Conservation (phyloP, 2,113 vertebrate species). For the Apteryx mantelli region DNA sequence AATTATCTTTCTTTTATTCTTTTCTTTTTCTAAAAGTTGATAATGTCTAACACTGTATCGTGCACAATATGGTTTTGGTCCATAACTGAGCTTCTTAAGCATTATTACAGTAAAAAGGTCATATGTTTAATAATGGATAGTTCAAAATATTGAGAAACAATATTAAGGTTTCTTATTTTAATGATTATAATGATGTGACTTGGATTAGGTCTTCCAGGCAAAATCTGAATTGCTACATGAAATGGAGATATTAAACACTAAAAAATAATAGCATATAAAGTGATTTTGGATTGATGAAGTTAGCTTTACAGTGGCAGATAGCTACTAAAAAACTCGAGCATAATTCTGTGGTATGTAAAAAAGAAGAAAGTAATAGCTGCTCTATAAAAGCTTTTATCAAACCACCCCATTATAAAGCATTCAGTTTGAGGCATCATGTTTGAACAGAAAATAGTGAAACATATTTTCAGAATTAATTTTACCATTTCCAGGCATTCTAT, state of each 20-base stretch:
- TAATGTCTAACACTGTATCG: neutral
- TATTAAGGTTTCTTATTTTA: neutral
- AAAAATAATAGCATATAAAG: neutral
- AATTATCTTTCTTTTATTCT: neutral
- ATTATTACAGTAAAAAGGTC: neutral
- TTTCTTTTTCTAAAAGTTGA: neutral
- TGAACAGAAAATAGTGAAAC: neutral
- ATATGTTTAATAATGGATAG: neutral
- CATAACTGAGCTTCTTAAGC: neutral
- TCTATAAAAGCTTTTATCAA: neutral
- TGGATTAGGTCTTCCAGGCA: neutral
- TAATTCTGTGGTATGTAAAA: neutral
- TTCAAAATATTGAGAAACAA: neutral
- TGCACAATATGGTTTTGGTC: neutral
- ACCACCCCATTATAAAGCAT: neutral
- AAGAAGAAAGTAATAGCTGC: neutral
- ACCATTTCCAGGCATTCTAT: neutral
- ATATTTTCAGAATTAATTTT: neutral
- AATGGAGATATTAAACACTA: neutral
- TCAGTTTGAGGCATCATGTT: neutral
- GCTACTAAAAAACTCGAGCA: neutral
- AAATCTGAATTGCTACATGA: neutral
- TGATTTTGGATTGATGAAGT: neutral
- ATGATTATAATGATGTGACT: neutral
- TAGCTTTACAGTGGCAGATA: neutral